Evolutionary conservation across 2,888 invertebrate genomes (phyloP).

Genomic region (Drosophila suboccidentalis): DNA sequence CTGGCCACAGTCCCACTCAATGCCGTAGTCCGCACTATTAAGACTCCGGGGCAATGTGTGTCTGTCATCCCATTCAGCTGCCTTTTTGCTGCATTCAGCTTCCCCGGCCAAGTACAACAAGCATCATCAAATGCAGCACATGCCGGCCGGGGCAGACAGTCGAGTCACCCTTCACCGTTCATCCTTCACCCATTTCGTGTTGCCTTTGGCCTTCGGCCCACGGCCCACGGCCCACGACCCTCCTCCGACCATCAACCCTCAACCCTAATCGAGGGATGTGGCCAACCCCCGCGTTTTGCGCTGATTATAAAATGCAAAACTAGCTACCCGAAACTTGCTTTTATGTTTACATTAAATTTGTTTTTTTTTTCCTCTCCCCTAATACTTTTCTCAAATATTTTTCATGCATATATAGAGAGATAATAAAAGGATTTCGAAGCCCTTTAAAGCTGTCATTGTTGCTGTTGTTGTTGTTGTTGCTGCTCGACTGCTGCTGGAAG

Average conservation of each 20-base stretch:
- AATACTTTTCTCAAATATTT: slow-evolving; percentile 25
- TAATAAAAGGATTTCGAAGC: slow-evolving; percentile 49
- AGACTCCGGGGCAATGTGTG: slow-evolving; percentile 52
- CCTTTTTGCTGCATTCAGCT: slow-evolving; percentile 32
- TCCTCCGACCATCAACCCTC: slow-evolving; percentile 39
- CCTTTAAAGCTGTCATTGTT: slow-evolving; percentile 39
- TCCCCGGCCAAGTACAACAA: slow-evolving; percentile 16
- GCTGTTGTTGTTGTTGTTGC: slow-evolving; percentile 16
- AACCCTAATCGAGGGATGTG: slow-evolving; percentile 51
- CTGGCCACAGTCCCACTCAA: slow-evolving; percentile 2
- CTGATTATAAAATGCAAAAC: slow-evolving; percentile 77
- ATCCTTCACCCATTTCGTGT: slow-evolving; percentile 11
- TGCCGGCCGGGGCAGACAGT: slow-evolving; percentile 44
- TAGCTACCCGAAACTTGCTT: slow-evolving; percentile 72
- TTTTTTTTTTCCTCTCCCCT: slow-evolving; percentile 23
- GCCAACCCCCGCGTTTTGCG: slow-evolving; percentile 64
- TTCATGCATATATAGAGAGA: slow-evolving; percentile 32
- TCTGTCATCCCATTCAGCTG: slow-evolving; percentile 29
- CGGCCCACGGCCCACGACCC: slow-evolving; percentile 21
- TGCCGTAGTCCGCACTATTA: slow-evolving; percentile 64
- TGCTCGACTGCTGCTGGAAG: slow-evolving; percentile 21
- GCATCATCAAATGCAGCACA: slow-evolving; percentile 67
- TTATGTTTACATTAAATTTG: slow-evolving; percentile 76
- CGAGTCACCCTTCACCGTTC: slow-evolving; percentile 35
- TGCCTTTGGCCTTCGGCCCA: slow-evolving; percentile 30